phyloP scores from a whole-genome alignment of 2,888 invertebrate species.

The Xestoiulus laeticollis region DNA sequence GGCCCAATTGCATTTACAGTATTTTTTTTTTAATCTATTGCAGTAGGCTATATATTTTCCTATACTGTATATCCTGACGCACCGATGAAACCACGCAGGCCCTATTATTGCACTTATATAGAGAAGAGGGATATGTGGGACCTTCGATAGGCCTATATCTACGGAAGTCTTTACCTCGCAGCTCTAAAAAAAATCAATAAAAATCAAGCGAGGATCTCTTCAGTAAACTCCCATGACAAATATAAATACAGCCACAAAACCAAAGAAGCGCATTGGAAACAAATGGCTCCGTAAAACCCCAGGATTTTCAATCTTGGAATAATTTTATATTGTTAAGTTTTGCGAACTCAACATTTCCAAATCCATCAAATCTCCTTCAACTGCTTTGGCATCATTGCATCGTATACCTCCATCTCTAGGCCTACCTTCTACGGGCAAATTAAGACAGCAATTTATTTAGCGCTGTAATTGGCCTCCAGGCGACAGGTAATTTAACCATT shows the following conservation, averaged over 20 bases:
- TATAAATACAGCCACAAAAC: constrained; percentile 26
- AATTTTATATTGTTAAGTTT: neutral
- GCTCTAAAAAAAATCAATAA: constrained; percentile 23
- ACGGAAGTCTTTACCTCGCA: neutral
- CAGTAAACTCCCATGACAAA: constrained; percentile 26
- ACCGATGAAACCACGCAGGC: neutral
- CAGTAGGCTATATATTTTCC: neutral
- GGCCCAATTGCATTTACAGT: no score
- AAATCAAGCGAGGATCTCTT: constrained; percentile 1
- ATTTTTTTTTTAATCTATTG: no score
- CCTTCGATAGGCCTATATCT: constrained; percentile 29
- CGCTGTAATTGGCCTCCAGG: constrained; percentile 19
- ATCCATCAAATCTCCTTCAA: neutral
- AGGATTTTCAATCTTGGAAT: neutral
- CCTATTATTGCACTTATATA: neutral
- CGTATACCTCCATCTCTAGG: no score
- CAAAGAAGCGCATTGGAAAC: constrained; percentile 3
- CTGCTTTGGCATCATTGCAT: no score
- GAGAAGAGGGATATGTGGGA: neutral
- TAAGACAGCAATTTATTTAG: constrained; percentile 17
- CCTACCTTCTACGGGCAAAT: neutral
- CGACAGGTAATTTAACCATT: constrained; percentile 12
- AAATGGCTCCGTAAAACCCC: neutral
- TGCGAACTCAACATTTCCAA: no score
- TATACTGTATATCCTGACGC: no score